Conservation (phyloP, 92 coral and sea anemone species). For the Isaurus tuberculatus region DNA sequence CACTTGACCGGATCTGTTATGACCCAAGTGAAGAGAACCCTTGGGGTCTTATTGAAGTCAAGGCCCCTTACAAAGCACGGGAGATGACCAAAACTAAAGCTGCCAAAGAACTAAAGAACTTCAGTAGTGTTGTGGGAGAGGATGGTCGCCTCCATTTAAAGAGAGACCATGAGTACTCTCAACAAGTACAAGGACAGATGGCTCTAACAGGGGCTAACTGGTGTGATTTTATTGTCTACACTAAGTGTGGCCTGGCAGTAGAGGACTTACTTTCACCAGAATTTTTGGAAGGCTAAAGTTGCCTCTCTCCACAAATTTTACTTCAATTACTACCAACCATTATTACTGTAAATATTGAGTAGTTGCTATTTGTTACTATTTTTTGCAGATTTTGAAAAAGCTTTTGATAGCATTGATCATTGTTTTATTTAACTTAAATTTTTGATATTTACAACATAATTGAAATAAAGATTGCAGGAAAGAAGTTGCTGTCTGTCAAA, state of each 20-base stretch:
- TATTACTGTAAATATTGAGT: background rate
- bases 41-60: slow-evolving; percentile 56
- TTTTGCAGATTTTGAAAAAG: background rate
- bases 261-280: slow-evolving; percentile 12
- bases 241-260: background rate
- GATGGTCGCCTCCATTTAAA: background rate
- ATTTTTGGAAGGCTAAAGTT: slow-evolving; percentile 27
- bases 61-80: slow-evolving; percentile 45
- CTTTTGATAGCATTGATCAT: too few species aligned
- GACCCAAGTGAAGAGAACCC: slow-evolving; percentile 37
- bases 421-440: too few species aligned
- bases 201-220: background rate
- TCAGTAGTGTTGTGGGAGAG: background rate
- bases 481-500: too few species aligned
- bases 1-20: slow-evolving; percentile 52
- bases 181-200: background rate
- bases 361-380: background rate
- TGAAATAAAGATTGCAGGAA: too few species aligned
- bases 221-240: background rate
- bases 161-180: background rate
- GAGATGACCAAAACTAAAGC: slow-evolving; percentile 44
- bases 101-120: slow-evolving; percentile 2
- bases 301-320: background rate
- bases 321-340: slow-evolving; percentile 15
- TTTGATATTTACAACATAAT: too few species aligned